Evolutionary conservation across 2,113 vertebrate genomes (phyloP).

Genomic region (Paracanthobrama guichenoti): DNA sequence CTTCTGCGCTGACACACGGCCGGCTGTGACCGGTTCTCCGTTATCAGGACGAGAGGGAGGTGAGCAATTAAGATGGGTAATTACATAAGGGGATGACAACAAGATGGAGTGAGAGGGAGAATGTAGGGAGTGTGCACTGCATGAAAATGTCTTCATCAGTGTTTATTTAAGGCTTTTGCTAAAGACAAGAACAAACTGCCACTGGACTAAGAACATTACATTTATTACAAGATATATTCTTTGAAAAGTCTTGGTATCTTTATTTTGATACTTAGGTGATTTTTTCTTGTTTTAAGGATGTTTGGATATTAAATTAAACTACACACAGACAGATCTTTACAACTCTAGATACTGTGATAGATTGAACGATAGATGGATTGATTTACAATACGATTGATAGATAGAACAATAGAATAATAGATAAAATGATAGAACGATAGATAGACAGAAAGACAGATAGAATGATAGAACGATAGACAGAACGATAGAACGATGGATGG

Average conservation of each 20-base stretch:
- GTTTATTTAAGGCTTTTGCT: no score
- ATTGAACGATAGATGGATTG: neutral
- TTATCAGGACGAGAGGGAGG: slow-evolving; percentile 6
- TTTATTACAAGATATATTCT: neutral
- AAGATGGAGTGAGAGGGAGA: neutral
- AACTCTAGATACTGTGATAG: no score
- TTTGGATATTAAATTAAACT: no score
- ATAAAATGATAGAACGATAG: neutral
- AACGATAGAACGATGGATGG: neutral
- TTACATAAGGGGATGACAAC: slow-evolving; percentile 5
- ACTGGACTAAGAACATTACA: neutral
- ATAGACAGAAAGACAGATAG: neutral
- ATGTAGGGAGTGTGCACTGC: neutral
- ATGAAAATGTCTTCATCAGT: neutral
- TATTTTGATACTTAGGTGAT: neutral
- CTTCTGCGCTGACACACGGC: neutral
- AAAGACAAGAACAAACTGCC: no score
- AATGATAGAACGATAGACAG: neutral
- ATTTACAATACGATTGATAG: neutral
- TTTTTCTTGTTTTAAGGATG: no score
- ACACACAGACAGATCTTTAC: no score
- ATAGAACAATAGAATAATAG: neutral
- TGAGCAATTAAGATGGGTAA: slow-evolving; percentile 21
- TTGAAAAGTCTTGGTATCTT: neutral
- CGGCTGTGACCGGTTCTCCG: neutral